Evolutionary conservation across 2,797 vertebrate species (phyloP).

Genomic region (Myotis daubentonii): DNA sequence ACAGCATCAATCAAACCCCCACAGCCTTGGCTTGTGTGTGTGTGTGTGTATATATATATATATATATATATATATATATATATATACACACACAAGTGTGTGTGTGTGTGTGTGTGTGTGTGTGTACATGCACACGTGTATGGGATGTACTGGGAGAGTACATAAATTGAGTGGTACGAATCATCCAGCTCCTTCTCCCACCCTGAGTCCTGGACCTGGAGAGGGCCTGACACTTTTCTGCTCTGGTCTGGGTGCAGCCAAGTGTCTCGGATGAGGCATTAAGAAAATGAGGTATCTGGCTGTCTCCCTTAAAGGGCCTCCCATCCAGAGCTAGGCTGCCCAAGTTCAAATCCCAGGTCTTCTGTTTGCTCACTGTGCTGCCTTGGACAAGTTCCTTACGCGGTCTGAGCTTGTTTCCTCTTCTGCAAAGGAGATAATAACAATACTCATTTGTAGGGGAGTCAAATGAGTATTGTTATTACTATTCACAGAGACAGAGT

Average conservation of each 20-base stretch:
- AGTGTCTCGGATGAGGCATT: not conserved
- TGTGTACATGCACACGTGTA: not conserved
- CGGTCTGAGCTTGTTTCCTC: not conserved
- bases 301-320: not conserved
- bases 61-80: too few species aligned
- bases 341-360: not conserved
- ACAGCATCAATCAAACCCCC: not conserved
- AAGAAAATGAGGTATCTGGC: not conserved
- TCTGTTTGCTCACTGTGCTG: not conserved
- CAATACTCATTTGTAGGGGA: not conserved
- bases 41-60: too few species aligned
- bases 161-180: not conserved
- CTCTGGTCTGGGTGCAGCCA: not conserved
- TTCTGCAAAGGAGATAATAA: not conserved
- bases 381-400: not conserved
- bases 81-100: too few species aligned
- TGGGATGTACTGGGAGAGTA: not conserved
- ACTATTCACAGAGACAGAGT: not conserved
- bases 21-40: too few species aligned
- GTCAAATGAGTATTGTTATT: too few species aligned
- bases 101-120: not conserved
- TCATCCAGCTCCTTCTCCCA: not conserved
- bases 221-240: not conserved
- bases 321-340: not conserved
- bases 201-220: not conserved